A percentile compares a stretch with the other conserved stretches of the same genome.
These are phyloP conservation scores for Cacatua alba DNA, from an alignment of 2,113 vertebrate genomes.

Conservation along the genomic window DNA sequence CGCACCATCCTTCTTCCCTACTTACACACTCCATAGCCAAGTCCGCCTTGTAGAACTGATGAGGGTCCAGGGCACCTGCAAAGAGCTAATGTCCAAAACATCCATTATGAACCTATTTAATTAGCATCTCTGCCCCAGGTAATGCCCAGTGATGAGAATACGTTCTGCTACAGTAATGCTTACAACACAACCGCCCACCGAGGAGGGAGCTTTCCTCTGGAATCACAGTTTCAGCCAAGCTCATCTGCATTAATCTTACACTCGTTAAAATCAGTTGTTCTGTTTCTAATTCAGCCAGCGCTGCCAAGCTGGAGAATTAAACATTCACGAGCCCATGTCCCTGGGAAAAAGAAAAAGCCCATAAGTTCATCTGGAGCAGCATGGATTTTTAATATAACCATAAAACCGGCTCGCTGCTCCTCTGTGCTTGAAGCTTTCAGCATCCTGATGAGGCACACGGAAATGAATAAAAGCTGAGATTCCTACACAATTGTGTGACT, in stretches of 20 bases:
- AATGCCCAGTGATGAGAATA: background rate
- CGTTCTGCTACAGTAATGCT: background rate
- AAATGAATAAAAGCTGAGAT: background rate
- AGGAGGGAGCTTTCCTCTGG: background rate
- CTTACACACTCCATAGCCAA: accelerated
- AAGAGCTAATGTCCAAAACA: background rate
- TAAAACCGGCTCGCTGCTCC: background rate
- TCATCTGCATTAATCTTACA: constrained; percentile 48
- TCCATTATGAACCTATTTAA: background rate
- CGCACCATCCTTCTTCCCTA: background rate
- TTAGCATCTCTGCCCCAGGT: background rate
- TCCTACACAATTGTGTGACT: accelerated
- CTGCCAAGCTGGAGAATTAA: constrained; percentile 28
- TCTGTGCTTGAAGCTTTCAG: background rate
- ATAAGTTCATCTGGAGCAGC: background rate
- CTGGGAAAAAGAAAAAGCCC: background rate
- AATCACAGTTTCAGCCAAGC: background rate
- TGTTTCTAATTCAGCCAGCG: background rate
- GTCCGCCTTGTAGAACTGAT: background rate
- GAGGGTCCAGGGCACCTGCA: background rate
- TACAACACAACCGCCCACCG: background rate
- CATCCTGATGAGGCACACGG: background rate
- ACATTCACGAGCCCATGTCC: constrained; percentile 20
- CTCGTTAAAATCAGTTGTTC: constrained; percentile 52
- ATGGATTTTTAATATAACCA: background rate